Percentiles rank a stretch among this genome's conserved stretches.
These are phyloP conservation scores for Sericinus montela DNA, from an alignment of 2,888 invertebrate genomes.

Conservation along the genomic window DNA sequence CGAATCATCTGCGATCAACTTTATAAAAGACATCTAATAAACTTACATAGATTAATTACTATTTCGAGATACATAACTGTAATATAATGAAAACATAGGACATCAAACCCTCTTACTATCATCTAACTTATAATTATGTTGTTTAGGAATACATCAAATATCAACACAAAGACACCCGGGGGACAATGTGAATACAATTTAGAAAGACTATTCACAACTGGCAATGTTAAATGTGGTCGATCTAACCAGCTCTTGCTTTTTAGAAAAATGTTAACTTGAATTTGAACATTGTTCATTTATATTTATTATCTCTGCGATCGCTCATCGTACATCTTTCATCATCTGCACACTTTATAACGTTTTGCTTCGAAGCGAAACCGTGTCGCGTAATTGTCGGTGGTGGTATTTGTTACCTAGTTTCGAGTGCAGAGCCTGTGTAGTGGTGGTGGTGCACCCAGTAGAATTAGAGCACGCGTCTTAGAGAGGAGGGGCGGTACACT, in stretches of 20 bases:
- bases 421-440: too few species aligned
- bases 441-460: too few species aligned
- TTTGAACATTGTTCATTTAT: too few species aligned
- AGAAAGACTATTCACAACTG: conserved; percentile 6
- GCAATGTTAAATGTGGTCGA: conserved; percentile 2
- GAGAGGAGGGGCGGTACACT: too few species aligned
- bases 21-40: conserved; percentile 35
- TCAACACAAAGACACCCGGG: conserved; percentile 45
- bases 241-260: not conserved
- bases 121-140: conserved; percentile 54
- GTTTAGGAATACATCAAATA: conserved; percentile 60
- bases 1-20: conserved; percentile 38
- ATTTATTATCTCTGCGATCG: too few species aligned
- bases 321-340: too few species aligned
- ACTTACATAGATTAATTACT: conserved; percentile 37
- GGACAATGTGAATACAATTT: conserved; percentile 27
- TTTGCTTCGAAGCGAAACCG: too few species aligned
- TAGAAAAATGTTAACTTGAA: not conserved
- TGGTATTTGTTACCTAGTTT: too few species aligned
- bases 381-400: too few species aligned
- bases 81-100: conserved; percentile 29
- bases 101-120: conserved; percentile 29
- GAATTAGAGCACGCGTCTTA: too few species aligned
- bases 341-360: too few species aligned
- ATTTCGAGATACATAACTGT: conserved; percentile 48